Evolutionary conservation across 2,888 invertebrate species (phyloP).

Genomic region (Polyommatus icarus): DNA sequence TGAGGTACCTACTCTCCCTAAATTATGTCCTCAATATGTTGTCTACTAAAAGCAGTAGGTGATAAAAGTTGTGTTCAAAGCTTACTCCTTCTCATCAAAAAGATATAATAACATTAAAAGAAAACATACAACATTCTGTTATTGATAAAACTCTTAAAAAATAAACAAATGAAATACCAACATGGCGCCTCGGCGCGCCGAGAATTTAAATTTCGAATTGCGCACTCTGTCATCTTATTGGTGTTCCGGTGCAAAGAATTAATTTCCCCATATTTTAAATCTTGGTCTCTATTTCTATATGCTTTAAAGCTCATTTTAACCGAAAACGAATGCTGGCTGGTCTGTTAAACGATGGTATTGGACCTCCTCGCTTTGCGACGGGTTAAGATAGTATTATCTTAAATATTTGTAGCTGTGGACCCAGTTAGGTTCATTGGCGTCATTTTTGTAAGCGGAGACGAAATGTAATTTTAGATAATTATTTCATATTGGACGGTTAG

Average conservation of each 20-base stretch:
- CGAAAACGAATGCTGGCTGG: slow-evolving; percentile 34
- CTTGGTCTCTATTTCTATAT: slow-evolving; percentile 35
- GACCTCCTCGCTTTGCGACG: slow-evolving; percentile 48
- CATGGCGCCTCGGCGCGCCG: slow-evolving; percentile 48
- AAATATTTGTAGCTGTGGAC: slow-evolving; percentile 48
- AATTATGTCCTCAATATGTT: neutral
- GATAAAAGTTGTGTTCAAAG: slow-evolving; percentile 29
- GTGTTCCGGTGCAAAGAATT: slow-evolving; percentile 40
- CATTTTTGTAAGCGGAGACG: slow-evolving; percentile 36
- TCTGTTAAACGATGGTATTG: slow-evolving; percentile 38
- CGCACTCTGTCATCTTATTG: slow-evolving; percentile 45
- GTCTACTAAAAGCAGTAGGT: slow-evolving; percentile 10
- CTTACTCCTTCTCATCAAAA: slow-evolving; percentile 20
- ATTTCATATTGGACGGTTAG: slow-evolving; percentile 19
- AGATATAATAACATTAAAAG: slow-evolving; percentile 31
- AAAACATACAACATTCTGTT: neutral
- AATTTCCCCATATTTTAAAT: slow-evolving; percentile 27
- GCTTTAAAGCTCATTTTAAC: slow-evolving; percentile 32
- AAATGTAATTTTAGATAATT: slow-evolving; percentile 28
- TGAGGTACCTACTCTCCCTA: neutral
- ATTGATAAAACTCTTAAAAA: slow-evolving; percentile 29
- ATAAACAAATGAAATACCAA: slow-evolving; percentile 45
- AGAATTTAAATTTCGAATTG: slow-evolving; percentile 47
- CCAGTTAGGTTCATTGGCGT: slow-evolving; percentile 41
- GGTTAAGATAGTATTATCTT: slow-evolving; percentile 48